Conservation (phyloP, 2,113 vertebrate genomes). For the Rhynchomys soricoides region DNA sequence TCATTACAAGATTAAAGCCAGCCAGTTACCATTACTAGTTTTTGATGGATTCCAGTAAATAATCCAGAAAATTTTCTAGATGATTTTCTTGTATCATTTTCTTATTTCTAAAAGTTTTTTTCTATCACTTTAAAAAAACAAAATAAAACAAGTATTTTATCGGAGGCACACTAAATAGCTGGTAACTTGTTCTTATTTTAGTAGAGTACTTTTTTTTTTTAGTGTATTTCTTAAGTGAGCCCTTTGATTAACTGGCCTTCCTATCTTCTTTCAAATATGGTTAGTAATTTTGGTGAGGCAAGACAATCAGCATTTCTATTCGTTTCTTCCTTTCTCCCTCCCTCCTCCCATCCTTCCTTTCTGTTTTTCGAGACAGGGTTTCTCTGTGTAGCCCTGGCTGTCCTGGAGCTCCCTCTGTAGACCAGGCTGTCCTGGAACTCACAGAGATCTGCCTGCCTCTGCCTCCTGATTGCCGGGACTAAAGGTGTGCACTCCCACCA, state of each 20-base stretch:
- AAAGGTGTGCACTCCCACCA: neutral
- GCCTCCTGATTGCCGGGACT: neutral
- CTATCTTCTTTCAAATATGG: neutral
- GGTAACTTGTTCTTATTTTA: slow-evolving; percentile 2
- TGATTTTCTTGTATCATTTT: slow-evolving; percentile 39
- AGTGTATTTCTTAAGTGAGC: slow-evolving; percentile 26
- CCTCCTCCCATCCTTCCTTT: neutral
- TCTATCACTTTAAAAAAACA: slow-evolving; percentile 25
- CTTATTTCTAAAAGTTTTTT: slow-evolving; percentile 46
- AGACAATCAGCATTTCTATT: neutral
- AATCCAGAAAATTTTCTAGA: slow-evolving; percentile 10
- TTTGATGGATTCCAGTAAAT: neutral
- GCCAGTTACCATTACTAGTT: slow-evolving; percentile 40
- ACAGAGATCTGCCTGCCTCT: neutral
- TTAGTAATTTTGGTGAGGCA: slow-evolving; percentile 11
- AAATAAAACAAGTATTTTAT: neutral
- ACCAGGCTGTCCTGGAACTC: neutral
- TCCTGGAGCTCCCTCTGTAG: neutral
- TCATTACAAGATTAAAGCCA: slow-evolving; percentile 16
- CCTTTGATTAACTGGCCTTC: neutral
- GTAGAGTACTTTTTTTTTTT: neutral
- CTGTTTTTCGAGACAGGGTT: neutral
- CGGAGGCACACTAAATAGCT: neutral
- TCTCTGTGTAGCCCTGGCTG: neutral
- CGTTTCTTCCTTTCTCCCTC: too few relatives aligned